These are phyloP conservation scores for Linurgus olivaceus DNA, from an alignment of 2,797 vertebrate genomes.

Conservation along the genomic window DNA sequence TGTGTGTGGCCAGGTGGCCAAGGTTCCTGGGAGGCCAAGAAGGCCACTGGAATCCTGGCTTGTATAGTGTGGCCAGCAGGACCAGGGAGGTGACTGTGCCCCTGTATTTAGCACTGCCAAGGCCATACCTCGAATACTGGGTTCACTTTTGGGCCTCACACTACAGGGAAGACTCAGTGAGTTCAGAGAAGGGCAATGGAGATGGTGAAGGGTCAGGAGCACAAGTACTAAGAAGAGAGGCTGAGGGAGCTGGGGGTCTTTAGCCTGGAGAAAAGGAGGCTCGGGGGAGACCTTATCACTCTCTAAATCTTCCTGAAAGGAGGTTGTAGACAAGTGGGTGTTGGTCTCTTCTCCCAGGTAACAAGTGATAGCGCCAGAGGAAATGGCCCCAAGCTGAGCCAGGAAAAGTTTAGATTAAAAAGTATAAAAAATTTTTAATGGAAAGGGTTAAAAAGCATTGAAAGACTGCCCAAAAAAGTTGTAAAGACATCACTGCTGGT, in stretches of 20 bases:
- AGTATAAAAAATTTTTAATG: background rate
- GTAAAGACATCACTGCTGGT: background rate
- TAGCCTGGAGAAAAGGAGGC: background rate
- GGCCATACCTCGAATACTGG: fast-evolving
- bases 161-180: background rate
- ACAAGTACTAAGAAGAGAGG: background rate
- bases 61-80: background rate
- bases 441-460: background rate
- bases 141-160: background rate
- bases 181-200: background rate
- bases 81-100: background rate
- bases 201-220: background rate
- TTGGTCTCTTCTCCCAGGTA: background rate
- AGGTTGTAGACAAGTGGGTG: background rate
- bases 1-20: background rate
- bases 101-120: background rate
- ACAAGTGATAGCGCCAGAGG: background rate
- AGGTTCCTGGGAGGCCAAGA: background rate
- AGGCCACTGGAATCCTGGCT: background rate
- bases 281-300: background rate
- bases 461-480: background rate
- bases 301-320: background rate
- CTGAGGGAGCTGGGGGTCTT: background rate
- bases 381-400: background rate
- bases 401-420: background rate